Evolutionary conservation across 2,888 invertebrate species (phyloP).

Genomic region (Dysmachus trigonus): DNA sequence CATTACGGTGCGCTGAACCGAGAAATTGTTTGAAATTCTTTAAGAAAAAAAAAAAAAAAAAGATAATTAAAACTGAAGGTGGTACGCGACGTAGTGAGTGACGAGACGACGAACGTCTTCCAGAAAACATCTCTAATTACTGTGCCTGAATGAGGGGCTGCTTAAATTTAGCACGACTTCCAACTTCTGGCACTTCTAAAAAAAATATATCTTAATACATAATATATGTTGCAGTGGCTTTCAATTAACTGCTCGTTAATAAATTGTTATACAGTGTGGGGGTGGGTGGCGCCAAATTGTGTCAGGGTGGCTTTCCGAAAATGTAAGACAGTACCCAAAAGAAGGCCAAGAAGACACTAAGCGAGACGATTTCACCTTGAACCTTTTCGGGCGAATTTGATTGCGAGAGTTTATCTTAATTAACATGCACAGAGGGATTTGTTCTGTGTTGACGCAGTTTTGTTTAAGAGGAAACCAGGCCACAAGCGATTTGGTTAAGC

Average conservation of each 20-base stretch:
- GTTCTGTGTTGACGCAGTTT: not conserved
- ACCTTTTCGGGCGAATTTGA: not conserved
- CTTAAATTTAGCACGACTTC: not conserved
- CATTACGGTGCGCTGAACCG: not conserved
- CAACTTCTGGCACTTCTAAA: not conserved
- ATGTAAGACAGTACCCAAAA: not conserved
- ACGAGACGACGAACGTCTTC: not conserved
- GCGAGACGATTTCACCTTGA: not conserved
- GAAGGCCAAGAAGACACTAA: not conserved
- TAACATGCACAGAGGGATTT: not conserved
- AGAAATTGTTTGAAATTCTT: not conserved
- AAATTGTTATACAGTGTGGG: not conserved
- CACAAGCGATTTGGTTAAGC: not conserved
- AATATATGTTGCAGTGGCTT: not conserved
- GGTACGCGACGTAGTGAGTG: not conserved
- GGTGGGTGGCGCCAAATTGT: not conserved
- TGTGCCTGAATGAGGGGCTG: not conserved
- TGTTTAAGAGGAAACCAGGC: not conserved
- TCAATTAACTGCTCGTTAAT: not conserved
- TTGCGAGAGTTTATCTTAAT: not conserved
- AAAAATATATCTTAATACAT: not conserved
- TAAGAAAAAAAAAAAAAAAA: not conserved
- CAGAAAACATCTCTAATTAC: not conserved
- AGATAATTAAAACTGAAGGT: not conserved
- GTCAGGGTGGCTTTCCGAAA: not conserved